Evolutionary conservation across 2,888 invertebrate species (phyloP).

Genomic region (Rosalia funebris): DNA sequence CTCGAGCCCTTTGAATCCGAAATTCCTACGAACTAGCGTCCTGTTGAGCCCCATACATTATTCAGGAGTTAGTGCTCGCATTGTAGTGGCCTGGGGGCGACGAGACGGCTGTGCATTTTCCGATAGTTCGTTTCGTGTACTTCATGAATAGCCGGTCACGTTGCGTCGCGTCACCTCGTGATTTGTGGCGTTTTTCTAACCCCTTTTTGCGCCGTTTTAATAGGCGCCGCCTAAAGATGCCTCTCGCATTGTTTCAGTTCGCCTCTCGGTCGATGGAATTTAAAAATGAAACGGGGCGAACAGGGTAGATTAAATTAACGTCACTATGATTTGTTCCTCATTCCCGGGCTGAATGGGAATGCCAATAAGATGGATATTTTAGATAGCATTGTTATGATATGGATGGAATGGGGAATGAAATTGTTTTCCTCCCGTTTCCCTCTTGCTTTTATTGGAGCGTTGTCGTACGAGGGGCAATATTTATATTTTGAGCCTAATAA

Average conservation of each 20-base stretch:
- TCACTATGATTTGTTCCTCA: neutral
- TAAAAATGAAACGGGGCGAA: neutral
- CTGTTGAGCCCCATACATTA: constrained; percentile 44
- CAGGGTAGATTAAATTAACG: neutral
- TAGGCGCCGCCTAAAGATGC: neutral
- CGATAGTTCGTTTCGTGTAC: no score
- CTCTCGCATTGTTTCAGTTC: neutral
- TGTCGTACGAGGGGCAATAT: neutral
- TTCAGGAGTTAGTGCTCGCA: no score
- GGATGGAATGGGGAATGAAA: neutral
- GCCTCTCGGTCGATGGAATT: neutral
- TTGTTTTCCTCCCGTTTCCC: neutral
- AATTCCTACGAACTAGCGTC: constrained; percentile 39
- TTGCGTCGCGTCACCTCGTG: neutral
- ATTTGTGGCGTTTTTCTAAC: constrained; percentile 31
- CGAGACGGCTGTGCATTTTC: no score
- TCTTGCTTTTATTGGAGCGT: neutral
- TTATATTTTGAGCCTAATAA: neutral
- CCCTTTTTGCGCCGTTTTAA: neutral
- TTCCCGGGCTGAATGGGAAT: neutral
- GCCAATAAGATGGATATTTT: neutral
- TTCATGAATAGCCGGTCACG: no score
- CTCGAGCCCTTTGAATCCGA: neutral
- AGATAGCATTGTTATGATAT: neutral
- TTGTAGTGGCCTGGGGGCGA: no score